Percentiles rank a stretch among this genome's conserved stretches.
Evolutionary conservation across 2,113 vertebrate species (phyloP).

Genomic region (Nanorana parkeri): DNA sequence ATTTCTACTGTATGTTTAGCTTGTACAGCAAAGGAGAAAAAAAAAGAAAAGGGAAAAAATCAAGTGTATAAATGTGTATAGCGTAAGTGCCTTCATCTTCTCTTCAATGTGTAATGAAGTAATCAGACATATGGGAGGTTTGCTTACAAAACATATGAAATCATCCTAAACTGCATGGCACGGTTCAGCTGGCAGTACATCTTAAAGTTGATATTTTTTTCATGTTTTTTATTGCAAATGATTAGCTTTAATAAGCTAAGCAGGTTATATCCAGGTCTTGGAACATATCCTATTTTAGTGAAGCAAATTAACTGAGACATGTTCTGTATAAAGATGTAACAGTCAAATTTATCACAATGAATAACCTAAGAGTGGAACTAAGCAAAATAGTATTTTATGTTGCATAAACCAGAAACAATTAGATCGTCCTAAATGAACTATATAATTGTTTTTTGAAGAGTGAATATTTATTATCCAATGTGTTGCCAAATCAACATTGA

Average conservation of each 20-base stretch:
- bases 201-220: conserved; percentile 55
- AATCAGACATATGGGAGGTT: conserved; percentile 58
- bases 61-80: not conserved
- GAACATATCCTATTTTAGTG: conserved; percentile 59
- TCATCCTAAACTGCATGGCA: conserved; percentile 52
- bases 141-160: conserved; percentile 44
- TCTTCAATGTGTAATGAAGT: conserved; percentile 64
- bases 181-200: conserved; percentile 36
- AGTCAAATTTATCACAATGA: conserved; percentile 54
- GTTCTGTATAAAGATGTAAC: conserved; percentile 59
- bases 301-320: conserved; percentile 57
- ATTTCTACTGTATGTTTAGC: conserved; percentile 64
- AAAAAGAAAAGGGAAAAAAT: not conserved
- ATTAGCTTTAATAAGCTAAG: conserved; percentile 58
- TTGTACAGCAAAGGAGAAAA: conserved; percentile 57
- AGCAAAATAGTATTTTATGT: conserved; percentile 47
- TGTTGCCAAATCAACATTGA: conserved; percentile 59
- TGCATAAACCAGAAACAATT: conserved; percentile 62
- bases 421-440: conserved; percentile 60
- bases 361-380: conserved; percentile 42
- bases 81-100: conserved; percentile 61
- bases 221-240: conserved; percentile 56
- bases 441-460: conserved; percentile 63
- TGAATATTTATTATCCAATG: conserved; percentile 60
- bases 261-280: conserved; percentile 52